Conservation (phyloP, 2,797 vertebrate genomes). For the Hippopotamyrus pictus region DNA sequence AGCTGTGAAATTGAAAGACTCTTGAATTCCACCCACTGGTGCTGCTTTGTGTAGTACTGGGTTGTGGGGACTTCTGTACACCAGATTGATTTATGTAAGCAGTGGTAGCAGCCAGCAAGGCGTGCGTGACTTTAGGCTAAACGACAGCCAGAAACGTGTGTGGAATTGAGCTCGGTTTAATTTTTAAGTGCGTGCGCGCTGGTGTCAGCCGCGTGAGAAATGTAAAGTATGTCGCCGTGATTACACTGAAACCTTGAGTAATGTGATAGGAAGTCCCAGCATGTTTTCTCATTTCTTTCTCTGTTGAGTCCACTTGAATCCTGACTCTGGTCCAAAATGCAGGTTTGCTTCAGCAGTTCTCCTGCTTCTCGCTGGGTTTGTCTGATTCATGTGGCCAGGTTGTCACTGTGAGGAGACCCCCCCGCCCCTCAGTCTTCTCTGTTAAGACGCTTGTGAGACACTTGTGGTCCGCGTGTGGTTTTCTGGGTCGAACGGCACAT, state of each 20-base stretch:
- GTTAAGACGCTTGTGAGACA: neutral
- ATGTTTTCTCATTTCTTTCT: neutral
- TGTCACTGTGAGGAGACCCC: neutral
- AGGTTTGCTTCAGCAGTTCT: neutral
- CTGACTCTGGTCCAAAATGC: neutral
- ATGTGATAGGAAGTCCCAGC: neutral
- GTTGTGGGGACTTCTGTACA: neutral
- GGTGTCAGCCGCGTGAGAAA: neutral
- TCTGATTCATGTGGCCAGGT: neutral
- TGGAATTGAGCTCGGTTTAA: neutral
- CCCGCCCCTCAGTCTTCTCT: neutral
- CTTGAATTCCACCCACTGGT: neutral
- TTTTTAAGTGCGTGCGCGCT: neutral
- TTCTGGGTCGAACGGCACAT: neutral
- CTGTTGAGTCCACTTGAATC: neutral
- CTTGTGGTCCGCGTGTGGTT: no score
- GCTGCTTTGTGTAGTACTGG: neutral
- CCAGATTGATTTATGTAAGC: neutral
- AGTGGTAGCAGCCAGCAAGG: neutral
- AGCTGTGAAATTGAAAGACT: neutral
- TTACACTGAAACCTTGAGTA: neutral
- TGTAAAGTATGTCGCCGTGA: slow-evolving; percentile 10
- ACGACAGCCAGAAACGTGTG: neutral
- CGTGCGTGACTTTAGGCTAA: neutral
- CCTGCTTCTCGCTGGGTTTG: neutral